A percentile compares a stretch with the other conserved stretches of the same genome.
These are phyloP conservation scores for Ormyrus thymus DNA, from an alignment of 2,888 invertebrate genomes.

Conservation along the genomic window DNA sequence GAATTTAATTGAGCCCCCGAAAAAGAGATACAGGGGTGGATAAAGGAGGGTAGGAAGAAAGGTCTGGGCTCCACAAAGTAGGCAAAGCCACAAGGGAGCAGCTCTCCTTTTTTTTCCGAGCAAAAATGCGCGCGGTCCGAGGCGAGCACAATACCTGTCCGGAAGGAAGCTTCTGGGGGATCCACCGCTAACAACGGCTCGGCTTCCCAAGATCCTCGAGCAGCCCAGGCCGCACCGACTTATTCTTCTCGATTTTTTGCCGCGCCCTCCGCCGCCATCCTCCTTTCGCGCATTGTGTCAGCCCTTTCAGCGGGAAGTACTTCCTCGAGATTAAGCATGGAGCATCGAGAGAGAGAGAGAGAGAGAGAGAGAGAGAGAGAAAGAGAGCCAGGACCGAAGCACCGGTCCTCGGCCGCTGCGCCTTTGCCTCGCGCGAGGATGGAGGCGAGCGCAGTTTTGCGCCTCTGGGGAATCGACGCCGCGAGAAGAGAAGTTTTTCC, in stretches of 20 bases:
- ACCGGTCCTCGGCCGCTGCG: neutral
- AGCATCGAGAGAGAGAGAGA: too few species aligned
- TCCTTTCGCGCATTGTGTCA: conserved; percentile 4
- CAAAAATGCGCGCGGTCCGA: conserved; percentile 26
- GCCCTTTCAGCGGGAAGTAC: conserved; percentile 18
- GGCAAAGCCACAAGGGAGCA: conserved; percentile 41
- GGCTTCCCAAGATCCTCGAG: conserved; percentile 13
- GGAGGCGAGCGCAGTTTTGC: too few species aligned
- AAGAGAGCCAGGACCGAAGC: too few species aligned
- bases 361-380: too few species aligned
- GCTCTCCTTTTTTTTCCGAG: conserved; percentile 28
- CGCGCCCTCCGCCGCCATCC: neutral
- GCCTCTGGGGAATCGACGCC: too few species aligned
- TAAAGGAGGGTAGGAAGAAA: conserved; percentile 4
- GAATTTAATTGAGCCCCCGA: conserved; percentile 37
- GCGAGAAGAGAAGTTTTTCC: too few species aligned
- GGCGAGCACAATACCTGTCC: conserved; percentile 52
- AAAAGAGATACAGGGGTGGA: conserved; percentile 4
- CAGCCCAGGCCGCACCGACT: conserved; percentile 18
- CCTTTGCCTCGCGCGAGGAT: too few species aligned
- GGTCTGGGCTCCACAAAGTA: conserved; percentile 23
- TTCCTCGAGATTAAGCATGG: conserved; percentile 33
- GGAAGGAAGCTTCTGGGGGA: conserved; percentile 49
- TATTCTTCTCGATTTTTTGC: conserved; percentile 46
- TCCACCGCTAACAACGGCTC: conserved; percentile 13